Conservation (phyloP, 2,797 vertebrate species). For the Borostomias antarcticus region DNA sequence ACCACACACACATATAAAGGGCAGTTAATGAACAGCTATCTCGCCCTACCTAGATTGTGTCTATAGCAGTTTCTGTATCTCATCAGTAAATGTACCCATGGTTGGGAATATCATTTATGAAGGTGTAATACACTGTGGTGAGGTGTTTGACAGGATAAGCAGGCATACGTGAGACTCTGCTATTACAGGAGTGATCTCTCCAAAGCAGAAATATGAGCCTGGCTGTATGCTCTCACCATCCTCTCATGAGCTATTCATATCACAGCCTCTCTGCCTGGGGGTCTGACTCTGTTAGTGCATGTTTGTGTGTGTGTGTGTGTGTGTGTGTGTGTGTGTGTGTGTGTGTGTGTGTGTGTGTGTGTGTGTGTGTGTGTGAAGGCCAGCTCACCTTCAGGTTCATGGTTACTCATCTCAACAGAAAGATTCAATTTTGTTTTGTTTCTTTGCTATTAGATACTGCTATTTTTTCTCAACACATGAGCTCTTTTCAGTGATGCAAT, state of each 20-base stretch:
- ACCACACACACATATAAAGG: no score
- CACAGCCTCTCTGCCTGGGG: slow-evolving; percentile 25
- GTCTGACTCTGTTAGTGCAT: neutral
- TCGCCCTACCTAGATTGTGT: no score
- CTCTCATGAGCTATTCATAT: slow-evolving; percentile 57
- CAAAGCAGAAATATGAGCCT: slow-evolving; percentile 47
- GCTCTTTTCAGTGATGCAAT: no score
- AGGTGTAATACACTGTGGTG: neutral
- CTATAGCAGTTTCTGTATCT: no score
- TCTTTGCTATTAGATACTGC: no score
- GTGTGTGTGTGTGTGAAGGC: slow-evolving; percentile 24
- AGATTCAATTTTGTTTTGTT: neutral
- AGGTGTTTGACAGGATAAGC: no score
- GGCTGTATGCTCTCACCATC: slow-evolving; percentile 43
- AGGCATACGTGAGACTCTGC: no score
- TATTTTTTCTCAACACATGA: no score
- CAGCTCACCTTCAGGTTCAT: slow-evolving; percentile 53
- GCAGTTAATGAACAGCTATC: no score
- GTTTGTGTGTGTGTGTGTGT: slow-evolving; percentile 6
- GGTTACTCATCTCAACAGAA: slow-evolving; percentile 52
- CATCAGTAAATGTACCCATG: neutral
- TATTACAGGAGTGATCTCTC: slow-evolving; percentile 12
- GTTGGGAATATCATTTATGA: neutral
- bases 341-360: slow-evolving; percentile 31
- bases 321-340: slow-evolving; percentile 15